Evolutionary conservation across 2,113 vertebrate species (phyloP).

Genomic region (Craseonycteris thonglongyai): DNA sequence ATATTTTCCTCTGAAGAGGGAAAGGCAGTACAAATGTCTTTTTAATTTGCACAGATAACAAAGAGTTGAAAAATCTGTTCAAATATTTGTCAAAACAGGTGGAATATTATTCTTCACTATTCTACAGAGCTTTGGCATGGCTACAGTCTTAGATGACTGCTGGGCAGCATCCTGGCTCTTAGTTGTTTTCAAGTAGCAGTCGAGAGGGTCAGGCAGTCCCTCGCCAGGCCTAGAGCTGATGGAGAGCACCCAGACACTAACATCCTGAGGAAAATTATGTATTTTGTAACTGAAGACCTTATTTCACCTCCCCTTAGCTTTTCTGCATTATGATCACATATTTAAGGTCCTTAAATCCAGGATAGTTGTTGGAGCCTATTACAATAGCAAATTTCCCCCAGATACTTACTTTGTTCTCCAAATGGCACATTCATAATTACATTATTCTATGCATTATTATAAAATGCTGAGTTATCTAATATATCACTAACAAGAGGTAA

Average conservation of each 20-base stretch:
- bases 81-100: neutral
- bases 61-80: neutral
- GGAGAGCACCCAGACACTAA: neutral
- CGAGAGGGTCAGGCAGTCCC: neutral
- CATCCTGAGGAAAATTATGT: neutral
- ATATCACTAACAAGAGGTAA: constrained; percentile 29
- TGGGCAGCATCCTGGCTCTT: neutral
- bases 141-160: neutral
- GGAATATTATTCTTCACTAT: neutral
- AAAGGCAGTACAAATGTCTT: neutral
- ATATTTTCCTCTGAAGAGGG: neutral
- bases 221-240: neutral
- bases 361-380: constrained; percentile 54
- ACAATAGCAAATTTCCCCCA: constrained; percentile 40
- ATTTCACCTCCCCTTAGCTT: constrained; percentile 29
- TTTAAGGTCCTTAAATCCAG: constrained; percentile 31
- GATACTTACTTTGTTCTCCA: constrained; percentile 57
- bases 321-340: constrained; percentile 29
- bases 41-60: neutral
- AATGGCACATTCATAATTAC: constrained; percentile 55
- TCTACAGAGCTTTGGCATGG: neutral
- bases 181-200: neutral
- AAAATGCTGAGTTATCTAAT: constrained; percentile 55
- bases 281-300: constrained; percentile 1
- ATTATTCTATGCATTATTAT: constrained; percentile 55